Evolutionary conservation across 23 tunicate species (phyloP).

Genomic region (Trididemnum clinides): DNA sequence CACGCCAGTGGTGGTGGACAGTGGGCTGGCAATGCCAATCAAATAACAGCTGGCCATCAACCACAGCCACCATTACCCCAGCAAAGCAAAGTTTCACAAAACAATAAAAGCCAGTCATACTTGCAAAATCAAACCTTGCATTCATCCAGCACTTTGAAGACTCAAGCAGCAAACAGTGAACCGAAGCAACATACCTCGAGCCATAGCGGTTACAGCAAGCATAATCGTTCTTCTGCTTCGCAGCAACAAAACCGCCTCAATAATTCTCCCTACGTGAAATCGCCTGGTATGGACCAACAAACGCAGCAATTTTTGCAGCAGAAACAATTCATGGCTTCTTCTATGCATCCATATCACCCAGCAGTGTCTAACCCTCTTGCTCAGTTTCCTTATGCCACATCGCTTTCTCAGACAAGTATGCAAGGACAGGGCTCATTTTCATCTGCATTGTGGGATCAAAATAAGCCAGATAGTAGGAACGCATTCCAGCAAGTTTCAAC

Average conservation of each 20-base stretch:
- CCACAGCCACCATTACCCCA: not conserved
- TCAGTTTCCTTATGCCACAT: not conserved
- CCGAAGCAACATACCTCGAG: not conserved
- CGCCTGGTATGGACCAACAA: not conserved
- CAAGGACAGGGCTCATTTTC: not conserved
- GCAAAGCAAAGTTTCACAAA: not conserved
- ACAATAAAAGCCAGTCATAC: not conserved
- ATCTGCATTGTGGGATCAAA: not conserved
- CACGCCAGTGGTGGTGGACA: not conserved
- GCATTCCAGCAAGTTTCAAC: not conserved
- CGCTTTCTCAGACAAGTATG: not conserved
- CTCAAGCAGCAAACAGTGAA: not conserved
- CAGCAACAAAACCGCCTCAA: not conserved
- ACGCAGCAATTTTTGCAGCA: constrained; percentile 3
- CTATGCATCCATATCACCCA: not conserved
- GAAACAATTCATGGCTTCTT: not conserved
- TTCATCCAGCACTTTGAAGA: not conserved
- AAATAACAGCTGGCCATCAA: not conserved
- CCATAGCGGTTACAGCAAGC: too few relatives aligned
- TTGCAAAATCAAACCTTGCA: not conserved
- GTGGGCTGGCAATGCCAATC: not conserved
- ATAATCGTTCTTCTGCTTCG: not conserved
- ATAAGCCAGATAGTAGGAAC: not conserved
- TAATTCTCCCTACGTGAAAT: not conserved
- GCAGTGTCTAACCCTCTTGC: constrained; percentile 12